Conservation (phyloP, 2,113 vertebrate species). For the Tachycineta bicolor region DNA sequence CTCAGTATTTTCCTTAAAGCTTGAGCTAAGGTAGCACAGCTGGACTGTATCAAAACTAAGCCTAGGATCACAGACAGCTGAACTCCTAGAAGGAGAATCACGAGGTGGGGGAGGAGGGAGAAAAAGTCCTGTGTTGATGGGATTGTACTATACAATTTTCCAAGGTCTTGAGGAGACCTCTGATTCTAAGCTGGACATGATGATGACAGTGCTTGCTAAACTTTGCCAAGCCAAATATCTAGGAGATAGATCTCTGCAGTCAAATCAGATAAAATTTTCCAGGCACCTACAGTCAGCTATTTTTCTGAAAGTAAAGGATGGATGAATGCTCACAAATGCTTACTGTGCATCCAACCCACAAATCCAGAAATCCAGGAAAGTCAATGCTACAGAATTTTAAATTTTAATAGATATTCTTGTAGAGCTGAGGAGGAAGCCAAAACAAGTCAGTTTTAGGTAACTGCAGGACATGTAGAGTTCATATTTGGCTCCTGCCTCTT, state of each 20-base stretch:
- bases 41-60: slow-evolving; percentile 52
- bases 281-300: not conserved
- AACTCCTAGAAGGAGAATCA: slow-evolving; percentile 45
- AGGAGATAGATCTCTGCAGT: not conserved
- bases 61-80: slow-evolving; percentile 12
- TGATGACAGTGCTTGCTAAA: not conserved
- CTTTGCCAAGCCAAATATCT: not conserved
- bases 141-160: not conserved
- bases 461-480: not conserved
- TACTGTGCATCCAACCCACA: not conserved
- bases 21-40: slow-evolving; percentile 30
- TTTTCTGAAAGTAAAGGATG: not conserved
- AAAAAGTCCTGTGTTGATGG: not conserved
- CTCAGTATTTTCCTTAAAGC: slow-evolving; percentile 7
- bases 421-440: not conserved
- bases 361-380: not conserved
- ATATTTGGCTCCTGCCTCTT: not conserved
- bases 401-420: not conserved
- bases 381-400: not conserved
- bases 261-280: slow-evolving; percentile 20
- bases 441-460: not conserved
- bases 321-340: not conserved
- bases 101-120: not conserved
- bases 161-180: not conserved
- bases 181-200: not conserved